phyloP scores from a whole-genome alignment of 2,113 vertebrate species.

The Cichladusa arquata region DNA sequence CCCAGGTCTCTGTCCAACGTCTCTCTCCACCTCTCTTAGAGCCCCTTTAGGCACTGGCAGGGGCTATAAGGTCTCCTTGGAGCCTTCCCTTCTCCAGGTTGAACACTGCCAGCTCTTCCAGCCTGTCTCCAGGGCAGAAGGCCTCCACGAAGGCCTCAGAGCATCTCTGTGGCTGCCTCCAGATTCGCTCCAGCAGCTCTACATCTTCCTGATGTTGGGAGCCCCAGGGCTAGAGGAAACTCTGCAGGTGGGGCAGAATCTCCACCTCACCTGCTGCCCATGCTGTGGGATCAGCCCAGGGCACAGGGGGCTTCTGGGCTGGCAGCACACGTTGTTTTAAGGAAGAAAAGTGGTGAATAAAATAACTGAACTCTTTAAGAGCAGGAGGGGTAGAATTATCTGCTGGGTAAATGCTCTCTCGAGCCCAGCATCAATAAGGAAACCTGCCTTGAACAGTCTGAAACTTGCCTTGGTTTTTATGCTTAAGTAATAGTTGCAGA shows the following conservation, averaged over 20 bases:
- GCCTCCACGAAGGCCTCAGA: background rate
- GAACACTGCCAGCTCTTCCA: background rate
- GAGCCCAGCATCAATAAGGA: background rate
- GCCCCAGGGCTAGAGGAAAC: background rate
- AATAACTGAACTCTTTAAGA: background rate
- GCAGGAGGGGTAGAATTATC: background rate
- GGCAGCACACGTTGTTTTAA: background rate
- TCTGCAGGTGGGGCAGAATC: background rate
- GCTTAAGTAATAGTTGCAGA: conserved; percentile 43
- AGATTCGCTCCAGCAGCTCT: background rate
- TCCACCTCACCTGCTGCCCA: background rate
- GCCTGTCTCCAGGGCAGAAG: background rate
- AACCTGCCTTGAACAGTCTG: background rate
- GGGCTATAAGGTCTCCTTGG: background rate
- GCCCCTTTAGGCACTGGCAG: background rate
- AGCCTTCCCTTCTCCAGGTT: background rate
- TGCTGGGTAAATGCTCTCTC: background rate
- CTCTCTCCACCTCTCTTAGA: background rate
- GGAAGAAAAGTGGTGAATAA: background rate
- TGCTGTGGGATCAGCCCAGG: background rate
- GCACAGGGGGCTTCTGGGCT: background rate
- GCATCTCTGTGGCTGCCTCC: rapidly evolving
- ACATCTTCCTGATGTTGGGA: background rate
- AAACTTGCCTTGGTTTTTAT: background rate
- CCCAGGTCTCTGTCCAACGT: background rate